Conservation (phyloP, 2,797 vertebrate genomes). For the Urosaurus nigricauda region DNA sequence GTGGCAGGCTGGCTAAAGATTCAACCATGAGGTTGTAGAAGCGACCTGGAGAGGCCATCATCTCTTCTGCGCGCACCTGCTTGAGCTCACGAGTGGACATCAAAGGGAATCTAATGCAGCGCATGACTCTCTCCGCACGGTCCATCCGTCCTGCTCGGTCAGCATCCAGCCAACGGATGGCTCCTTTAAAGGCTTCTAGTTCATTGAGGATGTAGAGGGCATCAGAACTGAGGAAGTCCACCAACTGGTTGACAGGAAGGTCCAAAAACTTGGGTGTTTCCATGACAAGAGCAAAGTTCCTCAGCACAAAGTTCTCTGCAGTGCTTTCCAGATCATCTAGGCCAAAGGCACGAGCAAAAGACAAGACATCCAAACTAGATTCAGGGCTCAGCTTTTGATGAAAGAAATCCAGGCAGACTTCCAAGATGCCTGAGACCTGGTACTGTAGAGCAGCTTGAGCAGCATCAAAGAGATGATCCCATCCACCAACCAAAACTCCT, state of each 20-base stretch:
- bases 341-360: slow-evolving; percentile 85
- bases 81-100: slow-evolving; percentile 92
- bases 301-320: slow-evolving; percentile 85
- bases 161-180: slow-evolving; percentile 84
- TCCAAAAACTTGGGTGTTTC: slow-evolving; percentile 84
- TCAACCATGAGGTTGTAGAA: slow-evolving; percentile 72
- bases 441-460: slow-evolving; percentile 87
- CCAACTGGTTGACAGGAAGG: slow-evolving; percentile 81
- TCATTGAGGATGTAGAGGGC: slow-evolving; percentile 86
- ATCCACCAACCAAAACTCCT: slow-evolving; percentile 82
- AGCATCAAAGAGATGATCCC: slow-evolving; percentile 86
- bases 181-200: slow-evolving; percentile 86
- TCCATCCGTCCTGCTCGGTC: slow-evolving; percentile 77
- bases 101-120: slow-evolving; percentile 87
- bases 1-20: slow-evolving; percentile 47
- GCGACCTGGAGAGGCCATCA: slow-evolving; percentile 75
- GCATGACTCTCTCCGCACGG: slow-evolving; percentile 81
- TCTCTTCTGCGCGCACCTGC: slow-evolving; percentile 85
- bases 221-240: slow-evolving; percentile 81
- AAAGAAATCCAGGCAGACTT: slow-evolving; percentile 86
- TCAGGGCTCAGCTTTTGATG: slow-evolving; percentile 77
- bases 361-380: slow-evolving; percentile 84
- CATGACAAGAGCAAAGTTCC: slow-evolving; percentile 86
- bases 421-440: slow-evolving; percentile 85
- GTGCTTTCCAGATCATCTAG: slow-evolving; percentile 80